Base-by-base conservation (phyloP, 2,113 vertebrate genomes). In the Hippocampus mohnikei region DNA sequence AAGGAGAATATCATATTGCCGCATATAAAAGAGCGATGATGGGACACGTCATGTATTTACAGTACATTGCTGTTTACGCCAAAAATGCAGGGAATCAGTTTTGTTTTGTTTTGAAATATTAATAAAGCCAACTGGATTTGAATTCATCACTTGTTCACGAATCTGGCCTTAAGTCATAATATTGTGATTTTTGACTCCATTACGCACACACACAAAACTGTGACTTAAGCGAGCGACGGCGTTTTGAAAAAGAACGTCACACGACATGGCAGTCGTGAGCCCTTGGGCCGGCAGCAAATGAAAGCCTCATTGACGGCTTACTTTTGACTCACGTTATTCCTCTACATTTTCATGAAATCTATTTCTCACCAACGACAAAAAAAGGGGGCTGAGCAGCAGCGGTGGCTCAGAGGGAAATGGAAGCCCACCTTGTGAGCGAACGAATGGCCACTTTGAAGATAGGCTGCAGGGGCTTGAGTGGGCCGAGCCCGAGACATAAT, bases 271-370 rank as follows among this genome's bases (percentile, higher is more conserved):
- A 74, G 70, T 48, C 53, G 80, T n/a, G 8, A 48, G 20, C 68
- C 78, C 70, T 1, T 11, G 75, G 72, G 78, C 75, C 71, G 33
- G 3, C 1, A 7, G 63, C 62, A 74, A 78, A 81, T 85, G 74
- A 71, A 84, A 83, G 65, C 59, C 72, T 52, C 68, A 56, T 81
- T 60, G 77, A 83, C 80, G 72, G 83, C 83, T 75, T 71, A 85
- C 55, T 58, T 73, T 82, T 79, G 29, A 52, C 76, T 79, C 70
- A 66, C 73, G 50, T 72, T 65, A 18, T 2, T 69, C 67, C 68
- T n/a, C 75, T 8, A 64, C 80, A 73, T 64, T 63, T 63, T 15
- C 37, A 13, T 63, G 2, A 56, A 56, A 56, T 42, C 37, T 41
- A n/a, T 63, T 42, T 23, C 61, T 41, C 6, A 63, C 37, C 41